Evolutionary conservation across 2,797 vertebrate genomes (phyloP).

Genomic region (Anguilla marmorata): DNA sequence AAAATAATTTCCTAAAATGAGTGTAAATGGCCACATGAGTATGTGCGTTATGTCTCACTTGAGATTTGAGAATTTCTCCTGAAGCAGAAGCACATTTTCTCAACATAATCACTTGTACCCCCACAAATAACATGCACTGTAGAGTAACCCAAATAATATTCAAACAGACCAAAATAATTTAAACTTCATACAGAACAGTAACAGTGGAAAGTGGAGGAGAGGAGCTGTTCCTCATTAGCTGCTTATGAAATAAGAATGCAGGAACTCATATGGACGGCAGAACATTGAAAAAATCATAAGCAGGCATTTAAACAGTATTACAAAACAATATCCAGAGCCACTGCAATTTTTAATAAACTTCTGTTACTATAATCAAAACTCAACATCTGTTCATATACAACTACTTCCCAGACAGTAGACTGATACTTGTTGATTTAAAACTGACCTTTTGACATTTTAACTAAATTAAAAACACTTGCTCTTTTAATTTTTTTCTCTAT

Average conservation of each 20-base stretch:
- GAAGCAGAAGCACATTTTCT: background rate
- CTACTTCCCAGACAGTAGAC: background rate
- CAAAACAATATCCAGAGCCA: conserved; percentile 4
- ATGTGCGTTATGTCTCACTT: conserved; percentile 44
- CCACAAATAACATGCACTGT: background rate
- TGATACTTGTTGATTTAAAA: too few relatives aligned
- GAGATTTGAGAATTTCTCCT: conserved; percentile 8
- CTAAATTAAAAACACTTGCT: too few relatives aligned
- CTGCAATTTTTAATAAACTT: background rate
- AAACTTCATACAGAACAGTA: background rate
- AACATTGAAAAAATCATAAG: background rate
- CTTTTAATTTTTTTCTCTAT: too few relatives aligned
- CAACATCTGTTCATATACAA: background rate
- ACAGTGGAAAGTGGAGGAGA: background rate
- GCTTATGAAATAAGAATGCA: background rate
- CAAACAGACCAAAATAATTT: background rate
- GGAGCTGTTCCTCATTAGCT: conserved; percentile 1
- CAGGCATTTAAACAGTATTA: background rate
- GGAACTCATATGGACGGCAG: background rate
- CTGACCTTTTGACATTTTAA: too few relatives aligned
- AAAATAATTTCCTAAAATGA: conserved; percentile 61
- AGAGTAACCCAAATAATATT: background rate
- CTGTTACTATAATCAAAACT: background rate
- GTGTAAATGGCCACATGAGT: conserved; percentile 46
- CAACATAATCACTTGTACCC: background rate